Evolutionary conservation across 2,113 vertebrate genomes (phyloP).

Genomic region (Hippocampus comes): DNA sequence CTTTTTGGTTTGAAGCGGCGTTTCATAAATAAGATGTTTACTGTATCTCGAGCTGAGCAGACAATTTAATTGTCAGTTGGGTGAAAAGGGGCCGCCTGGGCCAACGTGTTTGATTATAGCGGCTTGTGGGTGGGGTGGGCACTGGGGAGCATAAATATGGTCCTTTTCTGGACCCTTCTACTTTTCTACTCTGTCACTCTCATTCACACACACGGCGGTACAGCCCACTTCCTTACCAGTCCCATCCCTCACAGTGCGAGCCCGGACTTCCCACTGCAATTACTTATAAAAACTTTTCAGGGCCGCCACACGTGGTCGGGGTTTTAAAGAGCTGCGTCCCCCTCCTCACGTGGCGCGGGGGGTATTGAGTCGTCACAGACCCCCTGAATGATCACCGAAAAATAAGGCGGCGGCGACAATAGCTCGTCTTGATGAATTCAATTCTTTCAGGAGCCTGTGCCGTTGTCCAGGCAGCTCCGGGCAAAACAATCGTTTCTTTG

Average conservation of each 20-base stretch:
- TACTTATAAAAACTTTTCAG: slow-evolving; percentile 84
- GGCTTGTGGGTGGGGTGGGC: slow-evolving; percentile 29
- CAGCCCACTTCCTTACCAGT: slow-evolving; percentile 79
- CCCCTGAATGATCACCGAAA: slow-evolving; percentile 81
- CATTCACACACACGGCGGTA: slow-evolving; percentile 72
- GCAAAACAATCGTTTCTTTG: slow-evolving; percentile 77
- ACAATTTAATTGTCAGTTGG: slow-evolving; percentile 57
- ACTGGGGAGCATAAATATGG: slow-evolving; percentile 55
- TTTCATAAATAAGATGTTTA: slow-evolving; percentile 59
- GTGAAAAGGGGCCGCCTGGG: slow-evolving; percentile 43
- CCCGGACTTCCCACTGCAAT: slow-evolving; percentile 81
- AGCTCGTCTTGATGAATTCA: slow-evolving; percentile 83
- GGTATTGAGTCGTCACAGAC: slow-evolving; percentile 83
- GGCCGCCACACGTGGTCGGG: slow-evolving; percentile 76
- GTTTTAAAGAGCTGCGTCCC: slow-evolving; percentile 79
- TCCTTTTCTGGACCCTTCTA: slow-evolving; percentile 65
- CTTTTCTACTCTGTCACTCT: slow-evolving; percentile 69
- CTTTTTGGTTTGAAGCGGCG: slow-evolving; percentile 42
- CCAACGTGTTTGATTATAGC: slow-evolving; percentile 56
- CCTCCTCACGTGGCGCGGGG: slow-evolving; percentile 73
- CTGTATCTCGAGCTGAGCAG: slow-evolving; percentile 56
- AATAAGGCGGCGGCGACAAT: slow-evolving; percentile 80
- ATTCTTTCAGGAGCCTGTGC: slow-evolving; percentile 81
- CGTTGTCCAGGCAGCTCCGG: slow-evolving; percentile 80
- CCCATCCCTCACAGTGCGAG: slow-evolving; percentile 66